These are phyloP conservation scores for Aphis gossypii DNA, from an alignment of 1,140 invertebrate genomes.

Conservation along the genomic window DNA sequence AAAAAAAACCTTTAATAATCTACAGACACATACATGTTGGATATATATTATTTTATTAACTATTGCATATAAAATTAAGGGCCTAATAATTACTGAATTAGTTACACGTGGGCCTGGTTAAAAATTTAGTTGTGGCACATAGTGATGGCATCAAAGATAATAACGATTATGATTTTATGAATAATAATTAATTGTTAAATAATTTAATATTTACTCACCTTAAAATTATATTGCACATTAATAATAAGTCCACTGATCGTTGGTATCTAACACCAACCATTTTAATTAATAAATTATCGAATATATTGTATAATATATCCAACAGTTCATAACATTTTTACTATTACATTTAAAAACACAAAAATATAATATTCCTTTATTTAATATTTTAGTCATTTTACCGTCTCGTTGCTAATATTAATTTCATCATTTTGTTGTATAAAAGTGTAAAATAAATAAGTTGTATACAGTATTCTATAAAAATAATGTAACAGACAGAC, in stretches of 20 bases:
- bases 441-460: background rate
- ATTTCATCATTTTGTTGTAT: background rate
- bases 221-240: background rate
- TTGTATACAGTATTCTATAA: background rate
- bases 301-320: background rate
- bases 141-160: background rate
- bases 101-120: background rate
- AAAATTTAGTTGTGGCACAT: background rate
- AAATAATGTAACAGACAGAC: background rate
- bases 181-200: background rate
- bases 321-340: background rate
- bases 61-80: no score
- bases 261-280: background rate
- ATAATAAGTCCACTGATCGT: background rate
- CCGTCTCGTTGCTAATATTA: background rate
- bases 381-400: background rate
- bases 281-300: background rate
- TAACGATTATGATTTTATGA: background rate
- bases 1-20: background rate
- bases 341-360: no score
- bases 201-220: background rate
- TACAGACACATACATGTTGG: background rate
- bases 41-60: no score
- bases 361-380: background rate
- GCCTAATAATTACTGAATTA: no score